Base-by-base conservation (phyloP, 2,888 invertebrate species). In the Petrophora chlorosata region DNA sequence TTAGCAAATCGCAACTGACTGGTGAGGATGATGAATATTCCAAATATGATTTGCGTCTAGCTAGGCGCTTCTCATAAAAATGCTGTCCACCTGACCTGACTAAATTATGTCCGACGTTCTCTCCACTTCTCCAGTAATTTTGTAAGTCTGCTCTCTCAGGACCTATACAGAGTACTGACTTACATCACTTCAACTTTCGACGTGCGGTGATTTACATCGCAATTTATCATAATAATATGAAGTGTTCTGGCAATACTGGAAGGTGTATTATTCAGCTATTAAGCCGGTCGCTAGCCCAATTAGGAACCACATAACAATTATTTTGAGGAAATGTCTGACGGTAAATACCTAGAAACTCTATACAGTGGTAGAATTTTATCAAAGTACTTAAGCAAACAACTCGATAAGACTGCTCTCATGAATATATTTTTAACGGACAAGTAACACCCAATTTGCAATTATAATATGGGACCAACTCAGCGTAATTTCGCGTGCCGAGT, bases 241-340 rank as follows among this genome's bases (percentile, higher is more conserved):
- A 1, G 3, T 47, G 34, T 48, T 12, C 3, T 35, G 15, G 13
- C 22, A 35, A 53, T 39, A 39, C 38, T 28, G 10, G 26, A 35
- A 22, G 53, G 35, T 61, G 63, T 70, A 74, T 73, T 73, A 73
- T 68, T 65, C 63, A 52, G 50, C 61, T 64, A 68, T 68, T 13
- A 14, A 8, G 22, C 3, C 5, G 56, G 44, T 50, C 46, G 23
- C 48, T 53, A 15, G 22, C 33, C 19, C 39, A 49, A 46, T 36
- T 39, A 26, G 46, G 33, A 52, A 40, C 28, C 10, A 43, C 22
- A 14, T 25, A 26, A 34, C 30, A 39, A 42, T 47, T 35, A 45
- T 34, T 29, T 32, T 33, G 34, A 39, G 30, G 22, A 42, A 36
- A 39, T 36, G 47, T 42, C 22, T 36, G 9, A 14, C 32, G 19